A percentile compares a stretch with the other conserved stretches of the same genome.
These are phyloP conservation scores for Naso thynnoides DNA, from an alignment of 2,797 vertebrate species.

Conservation along the genomic window DNA sequence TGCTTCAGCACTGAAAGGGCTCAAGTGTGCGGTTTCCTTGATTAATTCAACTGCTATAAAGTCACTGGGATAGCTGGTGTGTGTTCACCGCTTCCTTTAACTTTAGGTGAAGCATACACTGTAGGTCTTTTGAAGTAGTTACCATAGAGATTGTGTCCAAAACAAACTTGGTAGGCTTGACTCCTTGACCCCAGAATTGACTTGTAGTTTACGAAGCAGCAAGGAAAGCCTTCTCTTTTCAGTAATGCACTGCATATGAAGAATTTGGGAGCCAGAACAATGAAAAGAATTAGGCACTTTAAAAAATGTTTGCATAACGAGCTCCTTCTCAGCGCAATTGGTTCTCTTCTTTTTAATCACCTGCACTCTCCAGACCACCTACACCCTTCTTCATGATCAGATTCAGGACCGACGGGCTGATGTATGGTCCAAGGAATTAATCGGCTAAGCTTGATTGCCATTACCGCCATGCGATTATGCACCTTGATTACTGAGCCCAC, in stretches of 20 bases:
- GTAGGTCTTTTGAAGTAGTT: slow-evolving; percentile 72
- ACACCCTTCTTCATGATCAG: slow-evolving; percentile 89
- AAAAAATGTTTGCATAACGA: slow-evolving; percentile 88
- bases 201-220: slow-evolving; percentile 72
- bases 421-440: slow-evolving; percentile 86
- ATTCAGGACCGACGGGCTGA: slow-evolving; percentile 79
- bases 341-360: slow-evolving; percentile 87
- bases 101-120: slow-evolving; percentile 55
- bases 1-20: slow-evolving; percentile 23
- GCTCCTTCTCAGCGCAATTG: slow-evolving; percentile 78
- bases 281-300: slow-evolving; percentile 84
- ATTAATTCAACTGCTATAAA: slow-evolving; percentile 73
- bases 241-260: slow-evolving; percentile 74
- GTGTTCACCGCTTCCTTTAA: slow-evolving; percentile 67
- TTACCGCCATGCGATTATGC: slow-evolving; percentile 87
- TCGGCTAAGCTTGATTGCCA: slow-evolving; percentile 88
- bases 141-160: slow-evolving; percentile 78
- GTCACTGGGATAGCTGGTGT: slow-evolving; percentile 65
- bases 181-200: slow-evolving; percentile 79
- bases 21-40: slow-evolving; percentile 54
- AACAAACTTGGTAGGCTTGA: slow-evolving; percentile 69
- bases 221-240: slow-evolving; percentile 66
- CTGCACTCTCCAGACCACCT: slow-evolving; percentile 89
- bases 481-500: slow-evolving; percentile 88
- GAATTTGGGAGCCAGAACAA: slow-evolving; percentile 79